Percentiles rank a stretch among this genome's conserved stretches.
phyloP scores from a whole-genome alignment of 2,797 vertebrate genomes.

The Argya squamiceps region DNA sequence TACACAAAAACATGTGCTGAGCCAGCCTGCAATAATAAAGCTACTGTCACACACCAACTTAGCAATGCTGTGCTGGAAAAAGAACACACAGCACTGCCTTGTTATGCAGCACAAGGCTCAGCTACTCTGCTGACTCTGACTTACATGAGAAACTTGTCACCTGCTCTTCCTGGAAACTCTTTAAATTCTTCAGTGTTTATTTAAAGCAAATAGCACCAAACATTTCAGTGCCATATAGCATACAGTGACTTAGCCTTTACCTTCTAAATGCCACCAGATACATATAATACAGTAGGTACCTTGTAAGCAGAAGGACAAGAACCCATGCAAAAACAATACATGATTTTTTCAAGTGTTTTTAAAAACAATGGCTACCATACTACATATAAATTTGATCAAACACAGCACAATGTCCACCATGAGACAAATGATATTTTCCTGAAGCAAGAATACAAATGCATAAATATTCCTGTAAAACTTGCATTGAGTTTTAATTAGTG shows the following conservation, averaged over 20 bases:
- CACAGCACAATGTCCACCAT: not conserved
- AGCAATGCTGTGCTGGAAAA: not conserved
- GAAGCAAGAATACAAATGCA: not conserved
- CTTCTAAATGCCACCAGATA: not conserved
- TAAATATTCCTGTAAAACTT: not conserved
- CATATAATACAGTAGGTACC: accelerated
- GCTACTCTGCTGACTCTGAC: not conserved
- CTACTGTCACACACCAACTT: not conserved
- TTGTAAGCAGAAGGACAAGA: not conserved
- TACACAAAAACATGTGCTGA: not conserved
- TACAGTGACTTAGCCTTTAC: not conserved
- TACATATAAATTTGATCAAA: not conserved
- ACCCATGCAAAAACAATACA: not conserved
- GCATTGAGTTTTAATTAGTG: not conserved
- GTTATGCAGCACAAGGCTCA: not conserved
- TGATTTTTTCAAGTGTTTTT: not conserved
- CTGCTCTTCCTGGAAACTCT: not conserved
- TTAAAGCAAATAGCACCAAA: not conserved
- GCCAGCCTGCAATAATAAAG: not conserved
- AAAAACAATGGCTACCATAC: not conserved
- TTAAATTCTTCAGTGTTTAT: not conserved
- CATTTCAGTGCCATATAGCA: not conserved
- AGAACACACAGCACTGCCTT: not conserved
- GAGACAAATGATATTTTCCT: not conserved
- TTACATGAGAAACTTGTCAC: not conserved